These are phyloP conservation scores for Dioctria linearis DNA, from an alignment of 2,888 invertebrate genomes.

Conservation along the genomic window DNA sequence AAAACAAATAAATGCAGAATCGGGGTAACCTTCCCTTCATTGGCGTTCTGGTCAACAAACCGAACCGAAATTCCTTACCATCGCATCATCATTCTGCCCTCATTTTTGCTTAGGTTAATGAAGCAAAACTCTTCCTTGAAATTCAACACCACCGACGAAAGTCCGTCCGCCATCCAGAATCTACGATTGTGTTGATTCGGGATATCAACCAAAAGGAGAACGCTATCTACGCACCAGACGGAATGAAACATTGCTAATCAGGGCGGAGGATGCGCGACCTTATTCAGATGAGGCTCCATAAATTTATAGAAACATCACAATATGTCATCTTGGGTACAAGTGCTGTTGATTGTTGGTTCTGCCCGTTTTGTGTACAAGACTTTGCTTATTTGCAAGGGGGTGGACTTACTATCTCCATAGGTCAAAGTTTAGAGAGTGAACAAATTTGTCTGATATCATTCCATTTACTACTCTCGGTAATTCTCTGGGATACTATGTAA, in stretches of 20 bases:
- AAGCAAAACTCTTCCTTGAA: constrained; percentile 28
- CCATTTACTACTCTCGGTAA: not conserved
- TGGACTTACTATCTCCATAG: not conserved
- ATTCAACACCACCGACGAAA: constrained; percentile 6
- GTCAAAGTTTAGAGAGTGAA: not conserved
- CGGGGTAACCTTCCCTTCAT: not conserved
- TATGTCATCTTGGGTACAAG: constrained; percentile 39
- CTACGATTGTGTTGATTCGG: no score
- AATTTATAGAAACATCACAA: constrained; percentile 45
- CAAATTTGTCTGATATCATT: not conserved
- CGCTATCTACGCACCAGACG: constrained; percentile 1
- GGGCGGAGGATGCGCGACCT: constrained; percentile 25
- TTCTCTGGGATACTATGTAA: not conserved
- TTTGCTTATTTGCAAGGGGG: not conserved
- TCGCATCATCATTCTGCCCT: not conserved
- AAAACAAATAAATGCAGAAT: constrained; percentile 11
- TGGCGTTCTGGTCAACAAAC: constrained; percentile 23
- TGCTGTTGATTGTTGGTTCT: constrained; percentile 39
- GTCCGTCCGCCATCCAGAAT: constrained; percentile 5
- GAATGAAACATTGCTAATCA: constrained; percentile 30
- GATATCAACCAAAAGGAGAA: not conserved
- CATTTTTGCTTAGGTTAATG: constrained; percentile 27
- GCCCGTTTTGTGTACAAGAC: constrained; percentile 26
- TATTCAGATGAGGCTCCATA: constrained; percentile 42
- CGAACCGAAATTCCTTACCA: not conserved